A percentile compares a stretch with the other conserved stretches of the same genome.
These are phyloP conservation scores for Theristicus caerulescens DNA, from an alignment of 2,113 vertebrate species.

Conservation along the genomic window DNA sequence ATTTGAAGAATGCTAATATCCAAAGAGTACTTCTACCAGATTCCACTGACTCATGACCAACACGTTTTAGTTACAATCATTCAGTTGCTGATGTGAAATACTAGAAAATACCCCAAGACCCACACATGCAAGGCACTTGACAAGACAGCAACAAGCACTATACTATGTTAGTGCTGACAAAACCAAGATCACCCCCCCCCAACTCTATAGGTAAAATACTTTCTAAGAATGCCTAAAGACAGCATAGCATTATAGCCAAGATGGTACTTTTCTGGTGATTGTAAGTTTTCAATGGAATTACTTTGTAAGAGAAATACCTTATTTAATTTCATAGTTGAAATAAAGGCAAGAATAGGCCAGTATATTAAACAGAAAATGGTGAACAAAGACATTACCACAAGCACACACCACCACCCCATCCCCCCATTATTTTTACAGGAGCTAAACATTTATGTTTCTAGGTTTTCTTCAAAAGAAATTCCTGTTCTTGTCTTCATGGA, in stretches of 20 bases:
- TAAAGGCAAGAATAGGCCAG: background rate
- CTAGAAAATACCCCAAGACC: background rate
- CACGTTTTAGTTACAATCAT: rapidly evolving
- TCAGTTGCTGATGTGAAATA: background rate
- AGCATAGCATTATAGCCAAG: background rate
- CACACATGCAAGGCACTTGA: background rate
- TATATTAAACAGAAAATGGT: background rate
- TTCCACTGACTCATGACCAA: background rate
- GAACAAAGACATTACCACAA: background rate
- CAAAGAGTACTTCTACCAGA: background rate
- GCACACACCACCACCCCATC: background rate
- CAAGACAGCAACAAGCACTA: background rate
- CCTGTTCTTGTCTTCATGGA: background rate
- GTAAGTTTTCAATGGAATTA: background rate
- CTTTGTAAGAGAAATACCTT: background rate
- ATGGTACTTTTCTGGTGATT: background rate
- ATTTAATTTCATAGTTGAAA: background rate
- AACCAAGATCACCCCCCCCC: background rate
- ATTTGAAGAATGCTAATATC: background rate
- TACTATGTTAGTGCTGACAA: background rate
- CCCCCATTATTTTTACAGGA: background rate
- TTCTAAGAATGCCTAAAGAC: background rate
- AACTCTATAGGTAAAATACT: background rate
- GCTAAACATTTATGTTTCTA: background rate
- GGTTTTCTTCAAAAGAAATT: background rate